phyloP scores from a whole-genome alignment of 2,797 vertebrate genomes.

The Petrocephalus sullivani region DNA sequence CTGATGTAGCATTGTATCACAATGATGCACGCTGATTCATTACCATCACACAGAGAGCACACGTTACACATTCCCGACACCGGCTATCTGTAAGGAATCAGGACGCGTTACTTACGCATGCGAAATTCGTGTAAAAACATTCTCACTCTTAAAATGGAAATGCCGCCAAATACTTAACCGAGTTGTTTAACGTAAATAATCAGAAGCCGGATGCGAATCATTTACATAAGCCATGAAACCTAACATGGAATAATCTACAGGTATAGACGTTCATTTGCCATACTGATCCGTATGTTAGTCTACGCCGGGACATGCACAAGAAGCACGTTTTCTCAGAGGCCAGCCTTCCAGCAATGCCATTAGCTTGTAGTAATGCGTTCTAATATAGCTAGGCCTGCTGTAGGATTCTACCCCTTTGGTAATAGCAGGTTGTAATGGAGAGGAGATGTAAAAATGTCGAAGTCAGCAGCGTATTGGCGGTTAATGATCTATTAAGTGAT shows the following conservation, averaged over 20 bases:
- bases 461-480: conserved; percentile 75
- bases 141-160: not conserved
- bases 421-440: conserved; percentile 69
- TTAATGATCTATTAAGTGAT: conserved; percentile 86
- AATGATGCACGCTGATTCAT: conserved; percentile 2
- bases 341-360: conserved; percentile 56
- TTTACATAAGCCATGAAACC: not conserved
- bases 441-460: conserved; percentile 66
- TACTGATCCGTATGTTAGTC: not conserved
- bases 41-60: not conserved
- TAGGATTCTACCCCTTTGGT: conserved; percentile 53
- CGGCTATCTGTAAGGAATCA: not conserved
- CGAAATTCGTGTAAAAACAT: not conserved
- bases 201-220: not conserved
- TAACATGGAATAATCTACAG: not conserved
- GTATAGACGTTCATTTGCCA: not conserved
- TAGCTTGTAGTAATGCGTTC: conserved; percentile 54
- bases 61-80: conserved; percentile 9
- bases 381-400: conserved; percentile 58
- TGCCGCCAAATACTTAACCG: not conserved
- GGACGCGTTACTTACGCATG: not conserved
- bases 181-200: conserved; percentile 5
- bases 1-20: not conserved
- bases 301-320: conserved; percentile 10
- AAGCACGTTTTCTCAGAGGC: conserved; percentile 45